phyloP scores from a whole-genome alignment of 2,113 vertebrate genomes.

The Gambusia holbrooki region DNA sequence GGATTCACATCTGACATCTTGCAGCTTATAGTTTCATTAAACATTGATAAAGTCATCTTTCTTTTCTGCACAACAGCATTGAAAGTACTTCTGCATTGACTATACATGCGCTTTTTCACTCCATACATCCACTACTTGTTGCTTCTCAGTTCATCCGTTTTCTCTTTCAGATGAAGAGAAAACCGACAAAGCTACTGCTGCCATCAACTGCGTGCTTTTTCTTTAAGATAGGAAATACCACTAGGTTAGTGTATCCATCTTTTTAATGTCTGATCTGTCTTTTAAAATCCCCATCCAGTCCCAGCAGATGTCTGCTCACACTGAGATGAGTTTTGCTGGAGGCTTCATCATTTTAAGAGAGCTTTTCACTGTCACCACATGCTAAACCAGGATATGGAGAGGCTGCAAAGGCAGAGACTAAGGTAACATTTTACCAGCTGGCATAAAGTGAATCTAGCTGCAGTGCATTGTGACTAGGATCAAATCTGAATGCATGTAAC shows the following conservation, averaged over 20 bases:
- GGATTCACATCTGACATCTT: slow-evolving; percentile 2
- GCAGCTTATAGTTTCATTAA: neutral
- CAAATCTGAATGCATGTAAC: too few relatives aligned
- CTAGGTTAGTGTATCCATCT: too few relatives aligned
- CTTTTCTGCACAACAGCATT: neutral
- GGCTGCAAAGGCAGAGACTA: neutral
- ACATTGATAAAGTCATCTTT: neutral
- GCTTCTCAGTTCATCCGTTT: neutral
- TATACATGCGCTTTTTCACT: neutral
- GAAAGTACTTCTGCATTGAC: neutral
- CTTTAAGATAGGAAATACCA: too few relatives aligned
- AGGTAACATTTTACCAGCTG: neutral
- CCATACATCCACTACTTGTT: too few relatives aligned
- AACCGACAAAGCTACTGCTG: neutral
- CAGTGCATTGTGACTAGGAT: neutral
- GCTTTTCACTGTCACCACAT: too few relatives aligned
- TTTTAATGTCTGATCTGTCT: too few relatives aligned
- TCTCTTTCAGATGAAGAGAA: neutral
- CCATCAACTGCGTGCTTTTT: neutral
- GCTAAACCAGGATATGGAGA: too few relatives aligned
- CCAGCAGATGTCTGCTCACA: too few relatives aligned
- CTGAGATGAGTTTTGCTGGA: too few relatives aligned
- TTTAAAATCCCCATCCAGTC: too few relatives aligned
- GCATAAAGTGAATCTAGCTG: neutral
- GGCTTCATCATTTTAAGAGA: too few relatives aligned